Percentiles rank a stretch among this genome's conserved stretches.
Conservation (phyloP, 2,113 vertebrate species). For the Coptodon bakossiorum region DNA sequence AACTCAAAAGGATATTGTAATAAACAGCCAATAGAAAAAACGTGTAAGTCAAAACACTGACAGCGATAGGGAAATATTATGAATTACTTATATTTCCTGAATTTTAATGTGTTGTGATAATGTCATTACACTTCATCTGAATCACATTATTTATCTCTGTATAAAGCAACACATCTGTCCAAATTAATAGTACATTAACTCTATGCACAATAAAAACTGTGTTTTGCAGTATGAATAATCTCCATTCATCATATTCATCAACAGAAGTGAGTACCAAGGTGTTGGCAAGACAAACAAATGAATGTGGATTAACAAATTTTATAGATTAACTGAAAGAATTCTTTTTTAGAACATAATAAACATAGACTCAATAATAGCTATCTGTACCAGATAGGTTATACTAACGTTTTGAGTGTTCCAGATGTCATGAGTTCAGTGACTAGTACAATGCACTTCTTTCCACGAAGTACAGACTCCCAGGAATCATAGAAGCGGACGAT, state of each 20-base stretch:
- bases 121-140: neutral
- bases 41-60: neutral
- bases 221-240: neutral
- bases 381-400: neutral
- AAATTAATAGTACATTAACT: neutral
- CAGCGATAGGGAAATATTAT: neutral
- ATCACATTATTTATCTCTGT: neutral
- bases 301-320: neutral
- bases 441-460: conserved; percentile 92
- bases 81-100: neutral
- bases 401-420: conserved; percentile 91
- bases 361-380: neutral
- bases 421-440: conserved; percentile 96
- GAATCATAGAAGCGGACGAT: conserved; percentile 95
- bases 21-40: neutral
- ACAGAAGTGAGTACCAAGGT: rapidly evolving
- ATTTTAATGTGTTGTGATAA: neutral
- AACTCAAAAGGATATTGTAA: neutral
- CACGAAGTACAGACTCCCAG: conserved; percentile 86
- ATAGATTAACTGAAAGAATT: neutral
- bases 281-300: neutral
- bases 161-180: neutral
- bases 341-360: neutral
- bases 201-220: neutral
- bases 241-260: neutral